These are phyloP conservation scores for Sorex araneus DNA, from an alignment of 2,113 vertebrate genomes.

Conservation along the genomic window DNA sequence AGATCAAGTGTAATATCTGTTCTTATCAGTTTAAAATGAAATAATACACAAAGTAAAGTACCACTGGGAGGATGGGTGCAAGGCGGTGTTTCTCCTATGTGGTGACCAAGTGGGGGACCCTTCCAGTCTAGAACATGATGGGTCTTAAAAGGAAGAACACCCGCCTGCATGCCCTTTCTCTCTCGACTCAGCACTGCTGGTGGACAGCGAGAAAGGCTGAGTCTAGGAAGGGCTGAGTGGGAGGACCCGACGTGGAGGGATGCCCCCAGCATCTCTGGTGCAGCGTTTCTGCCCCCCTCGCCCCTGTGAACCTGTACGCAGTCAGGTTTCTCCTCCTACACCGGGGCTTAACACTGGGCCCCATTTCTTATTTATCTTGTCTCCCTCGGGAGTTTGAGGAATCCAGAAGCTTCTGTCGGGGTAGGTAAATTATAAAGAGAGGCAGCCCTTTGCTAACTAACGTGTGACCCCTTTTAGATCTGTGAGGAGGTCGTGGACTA, in stretches of 20 bases:
- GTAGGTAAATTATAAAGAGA: conserved; percentile 50
- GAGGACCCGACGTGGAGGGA: too few species aligned
- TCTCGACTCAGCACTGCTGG: background rate
- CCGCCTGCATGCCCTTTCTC: background rate
- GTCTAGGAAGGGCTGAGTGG: background rate
- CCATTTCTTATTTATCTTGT: conserved; percentile 40
- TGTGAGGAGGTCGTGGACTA: background rate
- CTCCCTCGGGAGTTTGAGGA: conserved; percentile 54
- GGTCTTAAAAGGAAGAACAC: background rate
- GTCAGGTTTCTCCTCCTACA: background rate
- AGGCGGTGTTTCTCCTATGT: background rate
- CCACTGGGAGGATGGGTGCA: too few species aligned
- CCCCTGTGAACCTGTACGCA: background rate
- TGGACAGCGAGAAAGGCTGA: background rate
- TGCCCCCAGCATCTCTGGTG: too few species aligned
- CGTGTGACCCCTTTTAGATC: conserved; percentile 67
- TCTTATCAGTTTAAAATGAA: too few species aligned
- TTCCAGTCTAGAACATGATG: background rate
- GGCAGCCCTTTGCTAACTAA: conserved; percentile 41
- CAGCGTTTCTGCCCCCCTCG: background rate
- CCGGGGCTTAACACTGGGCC: background rate
- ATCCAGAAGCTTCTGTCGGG: conserved; percentile 42
- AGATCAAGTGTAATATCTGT: too few species aligned
- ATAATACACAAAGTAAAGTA: too few species aligned
- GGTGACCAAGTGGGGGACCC: background rate